These are phyloP conservation scores for Oikopleura albicans DNA, from an alignment of 23 tunicate genomes.

Conservation along the genomic window DNA sequence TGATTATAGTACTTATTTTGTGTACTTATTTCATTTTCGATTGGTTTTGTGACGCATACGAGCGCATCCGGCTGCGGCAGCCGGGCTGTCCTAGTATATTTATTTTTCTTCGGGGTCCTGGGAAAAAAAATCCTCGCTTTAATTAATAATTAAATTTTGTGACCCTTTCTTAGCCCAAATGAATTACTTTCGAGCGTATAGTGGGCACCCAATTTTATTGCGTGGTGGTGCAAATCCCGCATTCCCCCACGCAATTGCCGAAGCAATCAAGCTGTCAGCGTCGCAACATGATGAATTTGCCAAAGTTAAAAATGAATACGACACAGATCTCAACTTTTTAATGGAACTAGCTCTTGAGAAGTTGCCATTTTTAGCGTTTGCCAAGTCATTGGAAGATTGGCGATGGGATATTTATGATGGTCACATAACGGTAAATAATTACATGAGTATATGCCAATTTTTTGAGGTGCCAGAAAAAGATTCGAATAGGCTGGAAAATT, in stretches of 20 bases:
- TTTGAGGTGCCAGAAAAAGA: no score
- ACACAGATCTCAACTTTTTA: background rate
- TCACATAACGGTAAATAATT: background rate
- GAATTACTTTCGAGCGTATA: background rate
- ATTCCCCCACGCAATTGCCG: background rate
- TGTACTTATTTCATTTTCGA: no score
- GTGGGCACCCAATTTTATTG: background rate
- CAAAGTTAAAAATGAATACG: background rate
- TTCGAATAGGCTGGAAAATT: no score
- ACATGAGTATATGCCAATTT: no score
- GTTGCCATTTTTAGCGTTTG: background rate
- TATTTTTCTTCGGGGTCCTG: no score
- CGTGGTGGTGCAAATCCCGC: background rate
- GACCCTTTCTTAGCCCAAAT: background rate
- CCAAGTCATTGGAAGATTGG: background rate
- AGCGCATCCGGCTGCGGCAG: no score
- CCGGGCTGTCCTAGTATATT: no score
- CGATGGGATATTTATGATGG: background rate
- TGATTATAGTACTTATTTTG: no score
- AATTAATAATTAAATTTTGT: no score
- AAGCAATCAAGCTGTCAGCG: background rate
- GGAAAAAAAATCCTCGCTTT: no score
- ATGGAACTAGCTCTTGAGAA: background rate
- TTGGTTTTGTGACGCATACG: no score
- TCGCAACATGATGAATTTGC: background rate